Evolutionary conservation across 2,113 vertebrate species (phyloP).

Genomic region (Numenius arquata): DNA sequence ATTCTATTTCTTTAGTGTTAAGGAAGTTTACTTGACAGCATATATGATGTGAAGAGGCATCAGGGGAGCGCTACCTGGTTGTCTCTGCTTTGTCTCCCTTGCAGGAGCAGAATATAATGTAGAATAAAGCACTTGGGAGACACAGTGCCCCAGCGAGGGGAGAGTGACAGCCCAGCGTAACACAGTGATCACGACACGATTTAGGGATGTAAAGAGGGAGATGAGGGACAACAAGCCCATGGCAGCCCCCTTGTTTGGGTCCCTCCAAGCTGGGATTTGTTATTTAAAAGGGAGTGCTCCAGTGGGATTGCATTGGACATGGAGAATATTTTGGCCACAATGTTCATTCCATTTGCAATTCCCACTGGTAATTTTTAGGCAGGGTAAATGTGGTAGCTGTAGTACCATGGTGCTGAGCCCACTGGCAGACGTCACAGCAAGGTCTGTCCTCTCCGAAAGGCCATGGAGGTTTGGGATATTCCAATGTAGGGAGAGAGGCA

Average conservation of each 20-base stretch:
- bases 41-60: neutral
- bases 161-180: neutral
- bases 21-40: neutral
- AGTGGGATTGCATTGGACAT: accelerated
- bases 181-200: accelerated
- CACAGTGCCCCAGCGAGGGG: neutral
- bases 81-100: neutral
- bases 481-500: neutral
- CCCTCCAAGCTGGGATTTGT: neutral
- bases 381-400: neutral
- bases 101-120: neutral
- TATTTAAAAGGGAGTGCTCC: neutral
- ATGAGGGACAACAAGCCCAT: neutral
- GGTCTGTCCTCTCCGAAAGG: neutral
- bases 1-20: neutral
- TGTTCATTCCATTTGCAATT: neutral
- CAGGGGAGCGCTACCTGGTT: neutral
- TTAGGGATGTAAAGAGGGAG: neutral
- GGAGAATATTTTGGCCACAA: neutral
- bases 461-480: neutral
- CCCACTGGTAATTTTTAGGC: neutral
- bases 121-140: neutral
- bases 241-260: neutral
- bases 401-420: neutral
- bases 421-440: neutral